Conservation (phyloP, 2,888 invertebrate species). For the Mimumesa dahlbomi region DNA sequence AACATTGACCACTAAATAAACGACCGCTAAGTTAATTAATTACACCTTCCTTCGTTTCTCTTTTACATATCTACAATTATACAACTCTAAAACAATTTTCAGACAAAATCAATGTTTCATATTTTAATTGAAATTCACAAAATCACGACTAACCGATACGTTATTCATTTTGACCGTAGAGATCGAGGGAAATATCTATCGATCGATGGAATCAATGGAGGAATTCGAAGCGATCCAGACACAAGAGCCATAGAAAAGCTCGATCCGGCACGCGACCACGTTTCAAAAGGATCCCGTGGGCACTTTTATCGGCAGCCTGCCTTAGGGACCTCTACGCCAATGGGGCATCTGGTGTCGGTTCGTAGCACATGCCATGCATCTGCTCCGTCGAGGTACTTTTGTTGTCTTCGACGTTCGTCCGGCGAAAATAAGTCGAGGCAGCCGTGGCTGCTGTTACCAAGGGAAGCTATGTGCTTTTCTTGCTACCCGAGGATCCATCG, state of each 20-base stretch:
- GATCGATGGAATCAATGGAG: neutral
- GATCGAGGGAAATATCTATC: slow-evolving; percentile 6
- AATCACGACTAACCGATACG: too few relatives aligned
- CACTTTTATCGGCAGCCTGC: slow-evolving; percentile 53
- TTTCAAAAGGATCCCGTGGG: slow-evolving; percentile 52
- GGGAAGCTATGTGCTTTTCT: slow-evolving; percentile 60
- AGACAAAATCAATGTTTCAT: too few relatives aligned
- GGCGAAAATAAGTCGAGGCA: slow-evolving; percentile 68
- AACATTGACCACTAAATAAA: slow-evolving; percentile 73
- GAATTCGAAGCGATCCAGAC: neutral
- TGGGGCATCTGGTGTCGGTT: slow-evolving; percentile 78
- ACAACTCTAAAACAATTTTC: too few relatives aligned
- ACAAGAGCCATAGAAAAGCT: slow-evolving; percentile 19
- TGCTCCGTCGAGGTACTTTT: slow-evolving; percentile 77
- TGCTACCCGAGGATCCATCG: slow-evolving; percentile 12
- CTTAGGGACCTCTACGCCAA: slow-evolving; percentile 72
- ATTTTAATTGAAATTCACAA: too few relatives aligned
- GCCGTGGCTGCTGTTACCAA: slow-evolving; percentile 68
- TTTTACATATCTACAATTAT: neutral
- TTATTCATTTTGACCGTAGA: too few relatives aligned
- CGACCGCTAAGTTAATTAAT: slow-evolving; percentile 65
- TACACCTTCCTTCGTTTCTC: neutral
- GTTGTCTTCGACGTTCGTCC: slow-evolving; percentile 73
- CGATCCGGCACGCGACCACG: slow-evolving; percentile 68
- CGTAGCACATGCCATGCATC: slow-evolving; percentile 79